These are phyloP conservation scores for Channa striata DNA, from an alignment of 2,797 vertebrate genomes.

Conservation along the genomic window DNA sequence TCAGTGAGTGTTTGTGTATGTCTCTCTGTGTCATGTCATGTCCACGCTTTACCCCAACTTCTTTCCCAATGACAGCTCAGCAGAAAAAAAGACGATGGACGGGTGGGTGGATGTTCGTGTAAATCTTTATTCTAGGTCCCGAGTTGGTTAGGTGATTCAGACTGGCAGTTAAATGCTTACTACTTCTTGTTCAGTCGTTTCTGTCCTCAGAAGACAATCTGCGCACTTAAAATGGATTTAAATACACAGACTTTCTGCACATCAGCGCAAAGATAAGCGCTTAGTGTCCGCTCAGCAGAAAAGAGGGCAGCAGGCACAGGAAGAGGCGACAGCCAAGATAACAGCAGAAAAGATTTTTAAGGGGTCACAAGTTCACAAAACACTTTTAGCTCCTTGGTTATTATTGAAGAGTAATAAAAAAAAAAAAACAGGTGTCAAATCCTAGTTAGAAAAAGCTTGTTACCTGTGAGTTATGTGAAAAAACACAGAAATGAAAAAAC, in stretches of 20 bases:
- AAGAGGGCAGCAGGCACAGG: conserved; percentile 54
- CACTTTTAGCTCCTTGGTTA: background rate
- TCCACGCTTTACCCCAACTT: too few relatives aligned
- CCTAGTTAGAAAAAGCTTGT: conserved; percentile 4
- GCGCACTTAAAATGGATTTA: conserved; percentile 3
- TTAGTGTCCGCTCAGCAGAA: conserved; percentile 27
- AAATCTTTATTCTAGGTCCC: too few relatives aligned
- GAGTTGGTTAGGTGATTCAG: conserved; percentile 3
- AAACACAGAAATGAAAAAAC: background rate
- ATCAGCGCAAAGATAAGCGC: conserved; percentile 7
- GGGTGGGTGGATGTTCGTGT: too few relatives aligned
- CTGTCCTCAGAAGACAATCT: background rate
- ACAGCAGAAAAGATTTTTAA: conserved; percentile 44
- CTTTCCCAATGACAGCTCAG: too few relatives aligned
- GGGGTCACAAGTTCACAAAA: conserved; percentile 34
- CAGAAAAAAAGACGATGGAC: too few relatives aligned
- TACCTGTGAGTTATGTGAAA: background rate
- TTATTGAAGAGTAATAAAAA: background rate
- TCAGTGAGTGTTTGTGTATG: too few relatives aligned
- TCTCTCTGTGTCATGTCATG: too few relatives aligned
- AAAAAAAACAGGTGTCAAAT: background rate
- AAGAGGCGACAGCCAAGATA: conserved; percentile 65
- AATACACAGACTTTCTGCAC: conserved; percentile 8
- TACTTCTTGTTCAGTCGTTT: background rate
- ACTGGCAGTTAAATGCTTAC: background rate